Conservation (phyloP, 1,140 invertebrate species). For the Melanaphis sacchari region DNA sequence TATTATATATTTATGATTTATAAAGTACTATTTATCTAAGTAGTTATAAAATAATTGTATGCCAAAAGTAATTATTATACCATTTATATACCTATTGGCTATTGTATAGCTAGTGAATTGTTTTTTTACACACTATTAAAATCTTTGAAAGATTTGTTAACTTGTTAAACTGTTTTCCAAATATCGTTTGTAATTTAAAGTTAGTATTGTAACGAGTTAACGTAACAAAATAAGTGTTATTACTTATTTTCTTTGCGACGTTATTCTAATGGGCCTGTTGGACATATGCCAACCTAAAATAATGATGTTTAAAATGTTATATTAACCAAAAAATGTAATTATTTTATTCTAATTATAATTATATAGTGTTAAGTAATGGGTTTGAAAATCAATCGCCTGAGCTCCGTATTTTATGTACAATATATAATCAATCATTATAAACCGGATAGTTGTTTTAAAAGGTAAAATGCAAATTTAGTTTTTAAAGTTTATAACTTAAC, state of each 20-base stretch:
- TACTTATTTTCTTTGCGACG: background rate
- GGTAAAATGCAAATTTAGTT: background rate
- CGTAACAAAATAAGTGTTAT: slow-evolving; percentile 17
- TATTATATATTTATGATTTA: background rate
- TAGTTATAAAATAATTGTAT: background rate
- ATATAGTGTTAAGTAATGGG: background rate
- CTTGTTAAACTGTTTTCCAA: background rate
- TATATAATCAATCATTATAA: background rate
- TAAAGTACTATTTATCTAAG: background rate
- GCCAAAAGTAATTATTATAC: too few species aligned
- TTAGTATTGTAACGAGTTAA: background rate
- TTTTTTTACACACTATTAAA: background rate
- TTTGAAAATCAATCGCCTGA: background rate
- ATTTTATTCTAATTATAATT: background rate
- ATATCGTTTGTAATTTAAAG: background rate
- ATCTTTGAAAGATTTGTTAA: background rate
- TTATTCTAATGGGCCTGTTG: background rate
- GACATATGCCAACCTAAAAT: background rate
- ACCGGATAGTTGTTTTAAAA: background rate
- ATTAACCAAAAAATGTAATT: background rate
- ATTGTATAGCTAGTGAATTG: too few species aligned
- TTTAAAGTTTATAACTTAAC: too few species aligned
- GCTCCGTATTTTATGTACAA: background rate
- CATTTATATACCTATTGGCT: too few species aligned
- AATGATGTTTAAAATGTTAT: background rate